Evolutionary conservation across 2,113 vertebrate genomes (phyloP).

Genomic region (Alosa alosa): DNA sequence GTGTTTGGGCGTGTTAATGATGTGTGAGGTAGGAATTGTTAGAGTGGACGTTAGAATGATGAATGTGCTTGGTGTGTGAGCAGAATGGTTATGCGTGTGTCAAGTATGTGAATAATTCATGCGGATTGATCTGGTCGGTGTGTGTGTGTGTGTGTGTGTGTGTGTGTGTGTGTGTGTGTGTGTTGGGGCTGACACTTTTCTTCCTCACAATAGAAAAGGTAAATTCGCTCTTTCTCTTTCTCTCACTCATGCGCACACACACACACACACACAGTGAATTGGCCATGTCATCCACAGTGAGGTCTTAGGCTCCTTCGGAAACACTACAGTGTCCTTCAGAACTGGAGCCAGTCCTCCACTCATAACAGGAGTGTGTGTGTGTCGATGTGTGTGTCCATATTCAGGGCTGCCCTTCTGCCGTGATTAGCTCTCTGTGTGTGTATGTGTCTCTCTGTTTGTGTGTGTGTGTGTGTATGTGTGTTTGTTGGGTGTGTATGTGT

Average conservation of each 20-base stretch:
- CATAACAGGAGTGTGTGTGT: not conserved
- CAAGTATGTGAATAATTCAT: conserved; percentile 58
- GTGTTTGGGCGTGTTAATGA: conserved; percentile 22
- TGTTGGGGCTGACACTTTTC: not conserved
- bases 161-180: too few relatives aligned
- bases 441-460: too few relatives aligned
- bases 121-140: conserved; percentile 54
- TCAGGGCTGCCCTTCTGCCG: not conserved
- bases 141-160: conserved; percentile 42
- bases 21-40: not conserved
- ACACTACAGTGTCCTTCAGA: conserved; percentile 31
- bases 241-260: not conserved
- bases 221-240: not conserved
- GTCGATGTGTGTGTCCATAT: not conserved
- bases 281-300: not conserved
- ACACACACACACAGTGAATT: not conserved
- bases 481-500: not conserved
- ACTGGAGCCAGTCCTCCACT: not conserved
- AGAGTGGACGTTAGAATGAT: conserved; percentile 24
- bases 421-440: not conserved
- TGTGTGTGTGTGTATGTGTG: not conserved
- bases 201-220: too few relatives aligned
- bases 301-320: not conserved
- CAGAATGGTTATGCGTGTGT: conserved; percentile 21
- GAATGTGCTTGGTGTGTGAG: conserved; percentile 27